Conservation (phyloP, 1,140 invertebrate genomes). For the Ditylenchus dipsaci region DNA sequence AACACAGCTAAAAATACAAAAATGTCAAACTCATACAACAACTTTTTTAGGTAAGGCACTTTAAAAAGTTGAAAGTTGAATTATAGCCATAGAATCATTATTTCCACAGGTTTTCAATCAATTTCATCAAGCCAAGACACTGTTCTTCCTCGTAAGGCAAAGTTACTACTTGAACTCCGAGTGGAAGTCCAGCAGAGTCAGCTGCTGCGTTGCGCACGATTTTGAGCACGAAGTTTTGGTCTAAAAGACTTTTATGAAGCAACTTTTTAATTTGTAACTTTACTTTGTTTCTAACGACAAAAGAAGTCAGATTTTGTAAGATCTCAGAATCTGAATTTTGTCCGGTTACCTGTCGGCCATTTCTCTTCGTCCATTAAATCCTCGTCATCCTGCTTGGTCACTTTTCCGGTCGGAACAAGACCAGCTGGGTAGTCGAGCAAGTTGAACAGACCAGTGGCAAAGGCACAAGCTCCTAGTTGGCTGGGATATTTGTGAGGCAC, state of each 20-base stretch:
- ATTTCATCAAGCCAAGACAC: conserved; percentile 49
- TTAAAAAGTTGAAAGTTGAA: too few relatives aligned
- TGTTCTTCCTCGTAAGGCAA: conserved; percentile 50
- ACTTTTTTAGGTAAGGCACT: too few relatives aligned
- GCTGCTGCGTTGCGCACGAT: conserved; percentile 41
- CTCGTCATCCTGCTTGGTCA: conserved; percentile 29
- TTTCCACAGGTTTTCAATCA: conserved; percentile 44
- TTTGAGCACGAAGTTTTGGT: conserved; percentile 45
- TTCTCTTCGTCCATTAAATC: conserved; percentile 32
- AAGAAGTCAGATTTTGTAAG: not conserved
- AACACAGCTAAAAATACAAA: too few relatives aligned
- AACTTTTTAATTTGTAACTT: too few relatives aligned
- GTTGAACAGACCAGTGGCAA: conserved; percentile 47
- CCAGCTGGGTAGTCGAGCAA: conserved; percentile 45
- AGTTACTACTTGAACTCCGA: conserved; percentile 49
- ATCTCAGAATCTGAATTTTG: too few relatives aligned
- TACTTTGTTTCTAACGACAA: not conserved
- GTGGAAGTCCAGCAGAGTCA: conserved; percentile 39
- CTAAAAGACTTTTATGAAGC: conserved; percentile 21
- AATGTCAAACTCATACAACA: too few relatives aligned
- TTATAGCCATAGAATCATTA: conserved; percentile 7
- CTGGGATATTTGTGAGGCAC: conserved; percentile 40
- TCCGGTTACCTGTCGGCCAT: conserved; percentile 36
- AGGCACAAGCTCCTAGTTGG: conserved; percentile 30
- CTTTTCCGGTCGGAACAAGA: conserved; percentile 31